Evolutionary conservation across 1,140 invertebrate species (phyloP).

Genomic region (Gryllus bimaculatus): DNA sequence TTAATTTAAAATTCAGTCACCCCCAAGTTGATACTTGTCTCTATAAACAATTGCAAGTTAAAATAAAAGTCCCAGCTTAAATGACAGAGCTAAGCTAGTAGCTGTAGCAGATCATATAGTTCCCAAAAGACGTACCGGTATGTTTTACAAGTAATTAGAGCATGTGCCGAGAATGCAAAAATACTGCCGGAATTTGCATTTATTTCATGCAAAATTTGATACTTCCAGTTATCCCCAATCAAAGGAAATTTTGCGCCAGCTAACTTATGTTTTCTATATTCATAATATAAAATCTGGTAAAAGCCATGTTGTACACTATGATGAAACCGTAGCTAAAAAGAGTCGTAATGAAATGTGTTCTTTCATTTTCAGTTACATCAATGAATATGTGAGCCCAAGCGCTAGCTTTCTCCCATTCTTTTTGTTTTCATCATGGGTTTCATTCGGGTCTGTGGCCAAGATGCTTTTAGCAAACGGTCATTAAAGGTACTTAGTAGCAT

Average conservation of each 20-base stretch:
- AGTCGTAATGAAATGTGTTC: too few species aligned
- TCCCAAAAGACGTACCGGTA: background rate
- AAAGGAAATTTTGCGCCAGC: too few species aligned
- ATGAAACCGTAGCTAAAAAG: too few species aligned
- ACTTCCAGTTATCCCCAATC: background rate
- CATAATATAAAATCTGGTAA: background rate
- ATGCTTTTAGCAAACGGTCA: too few species aligned
- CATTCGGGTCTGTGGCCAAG: too few species aligned
- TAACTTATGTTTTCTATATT: too few species aligned
- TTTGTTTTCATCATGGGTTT: too few species aligned
- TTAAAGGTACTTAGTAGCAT: too few species aligned
- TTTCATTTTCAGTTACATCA: background rate
- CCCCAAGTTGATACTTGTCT: background rate
- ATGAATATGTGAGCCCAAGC: background rate
- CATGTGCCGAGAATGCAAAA: background rate
- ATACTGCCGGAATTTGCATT: background rate
- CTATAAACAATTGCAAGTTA: background rate
- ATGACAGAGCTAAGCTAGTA: background rate
- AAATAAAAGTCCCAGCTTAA: slow-evolving; percentile 8
- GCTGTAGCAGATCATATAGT: background rate
- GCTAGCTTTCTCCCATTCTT: too few species aligned
- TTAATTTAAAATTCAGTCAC: background rate
- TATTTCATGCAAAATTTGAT: background rate
- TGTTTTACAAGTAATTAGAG: too few species aligned
- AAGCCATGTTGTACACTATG: background rate